These are phyloP conservation scores for Xenentodon cancila DNA, from an alignment of 2,797 vertebrate species.

Conservation along the genomic window DNA sequence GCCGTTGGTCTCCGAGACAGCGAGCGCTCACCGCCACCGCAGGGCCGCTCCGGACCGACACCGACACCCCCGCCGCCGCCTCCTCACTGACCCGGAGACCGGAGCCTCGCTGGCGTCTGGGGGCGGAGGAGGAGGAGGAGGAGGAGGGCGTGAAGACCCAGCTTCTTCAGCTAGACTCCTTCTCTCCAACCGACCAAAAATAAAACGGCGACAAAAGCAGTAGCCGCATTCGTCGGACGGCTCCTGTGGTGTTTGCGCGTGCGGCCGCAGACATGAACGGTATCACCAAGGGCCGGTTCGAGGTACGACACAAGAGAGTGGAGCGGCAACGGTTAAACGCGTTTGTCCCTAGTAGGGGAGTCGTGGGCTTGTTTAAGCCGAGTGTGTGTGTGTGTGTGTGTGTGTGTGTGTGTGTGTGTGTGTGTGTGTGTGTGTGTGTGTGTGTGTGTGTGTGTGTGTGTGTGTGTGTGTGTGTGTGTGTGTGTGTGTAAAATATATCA, in stretches of 20 bases:
- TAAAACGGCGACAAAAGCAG: constrained; percentile 73
- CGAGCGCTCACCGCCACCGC: constrained; percentile 52
- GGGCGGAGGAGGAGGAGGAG: constrained; percentile 33
- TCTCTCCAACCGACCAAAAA: constrained; percentile 52
- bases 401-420: constrained; percentile 28
- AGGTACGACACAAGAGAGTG: constrained; percentile 78
- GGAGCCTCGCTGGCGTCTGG: constrained; percentile 74
- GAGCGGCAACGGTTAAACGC: constrained; percentile 48
- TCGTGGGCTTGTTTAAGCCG: constrained; percentile 53
- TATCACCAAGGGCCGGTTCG: constrained; percentile 87
- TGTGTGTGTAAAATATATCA: too few species aligned
- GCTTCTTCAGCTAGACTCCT: constrained; percentile 64
- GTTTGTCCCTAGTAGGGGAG: constrained; percentile 58
- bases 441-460: too few species aligned
- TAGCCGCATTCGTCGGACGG: constrained; percentile 59
- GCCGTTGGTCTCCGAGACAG: constrained; percentile 67
- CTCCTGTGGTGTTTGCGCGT: constrained; percentile 60
- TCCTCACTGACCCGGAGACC: constrained; percentile 64
- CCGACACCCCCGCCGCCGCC: constrained; percentile 22
- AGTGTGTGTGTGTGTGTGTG: constrained; percentile 36
- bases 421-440: too few species aligned
- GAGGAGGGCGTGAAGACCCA: constrained; percentile 66
- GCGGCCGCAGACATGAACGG: constrained; percentile 86
- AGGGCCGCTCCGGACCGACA: constrained; percentile 65
- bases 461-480: too few species aligned